These are phyloP conservation scores for Mus pahari DNA, from an alignment of 2,113 vertebrate species.

Conservation along the genomic window DNA sequence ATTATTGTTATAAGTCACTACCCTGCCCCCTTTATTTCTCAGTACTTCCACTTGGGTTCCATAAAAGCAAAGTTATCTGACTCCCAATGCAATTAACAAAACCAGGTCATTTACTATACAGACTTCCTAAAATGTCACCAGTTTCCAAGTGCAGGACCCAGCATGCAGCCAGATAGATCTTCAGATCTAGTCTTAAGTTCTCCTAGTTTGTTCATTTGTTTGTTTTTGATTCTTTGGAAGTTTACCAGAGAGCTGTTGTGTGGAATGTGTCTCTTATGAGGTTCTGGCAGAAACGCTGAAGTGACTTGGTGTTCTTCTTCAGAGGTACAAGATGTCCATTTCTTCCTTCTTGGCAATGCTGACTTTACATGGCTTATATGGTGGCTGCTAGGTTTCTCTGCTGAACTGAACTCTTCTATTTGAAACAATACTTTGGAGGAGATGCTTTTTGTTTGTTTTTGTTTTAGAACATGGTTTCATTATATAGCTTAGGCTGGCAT, in stretches of 20 bases:
- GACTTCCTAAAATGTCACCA: neutral
- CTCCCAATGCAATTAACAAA: neutral
- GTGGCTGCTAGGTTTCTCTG: neutral
- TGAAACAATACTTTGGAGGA: neutral
- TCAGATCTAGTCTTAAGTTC: neutral
- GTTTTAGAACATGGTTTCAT: neutral
- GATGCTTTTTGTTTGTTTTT: neutral
- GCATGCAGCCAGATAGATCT: neutral
- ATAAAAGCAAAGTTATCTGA: neutral
- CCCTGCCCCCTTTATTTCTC: neutral
- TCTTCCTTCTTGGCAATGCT: neutral
- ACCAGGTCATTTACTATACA: neutral
- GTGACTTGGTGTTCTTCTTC: neutral
- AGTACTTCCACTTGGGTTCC: neutral
- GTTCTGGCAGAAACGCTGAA: conserved; percentile 6
- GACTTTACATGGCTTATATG: neutral
- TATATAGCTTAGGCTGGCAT: neutral
- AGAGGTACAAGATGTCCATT: neutral
- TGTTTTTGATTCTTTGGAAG: neutral
- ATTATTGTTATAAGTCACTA: neutral
- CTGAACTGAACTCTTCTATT: neutral
- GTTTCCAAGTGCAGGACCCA: neutral
- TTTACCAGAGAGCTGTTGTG: neutral
- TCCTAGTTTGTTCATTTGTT: neutral
- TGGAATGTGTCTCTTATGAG: neutral